These are phyloP conservation scores for Glyphotaelius pellucidus DNA, from an alignment of 2,888 invertebrate species.

Conservation along the genomic window DNA sequence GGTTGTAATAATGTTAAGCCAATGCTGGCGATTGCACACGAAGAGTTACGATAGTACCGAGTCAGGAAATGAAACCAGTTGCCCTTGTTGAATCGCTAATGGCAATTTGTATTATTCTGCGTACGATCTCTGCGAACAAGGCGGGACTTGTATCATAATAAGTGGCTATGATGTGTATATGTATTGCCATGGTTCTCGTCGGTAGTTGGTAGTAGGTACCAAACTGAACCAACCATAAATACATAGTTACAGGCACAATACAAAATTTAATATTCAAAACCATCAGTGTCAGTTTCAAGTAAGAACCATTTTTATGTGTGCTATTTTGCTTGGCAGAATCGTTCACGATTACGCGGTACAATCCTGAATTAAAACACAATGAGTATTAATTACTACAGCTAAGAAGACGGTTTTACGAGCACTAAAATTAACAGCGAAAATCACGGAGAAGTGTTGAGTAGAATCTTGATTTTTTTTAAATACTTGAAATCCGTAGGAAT, in stretches of 20 bases:
- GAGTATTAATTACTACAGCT: neutral
- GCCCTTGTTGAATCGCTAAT: conserved; percentile 65
- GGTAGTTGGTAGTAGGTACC: no score
- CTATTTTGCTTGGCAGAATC: neutral
- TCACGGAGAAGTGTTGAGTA: neutral
- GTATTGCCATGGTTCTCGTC: conserved; percentile 15
- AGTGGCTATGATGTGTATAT: conserved; percentile 39
- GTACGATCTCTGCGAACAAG: conserved; percentile 58
- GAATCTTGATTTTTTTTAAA: neutral
- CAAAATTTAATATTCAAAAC: neutral
- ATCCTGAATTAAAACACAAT: neutral
- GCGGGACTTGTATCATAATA: conserved; percentile 47
- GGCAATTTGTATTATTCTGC: conserved; percentile 61
- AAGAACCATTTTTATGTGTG: neutral
- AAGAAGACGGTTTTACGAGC: neutral
- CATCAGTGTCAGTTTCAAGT: neutral
- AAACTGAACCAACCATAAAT: neutral
- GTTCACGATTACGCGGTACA: neutral
- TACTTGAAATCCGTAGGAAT: neutral
- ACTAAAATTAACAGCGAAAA: neutral
- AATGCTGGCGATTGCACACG: conserved; percentile 33
- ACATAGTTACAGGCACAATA: neutral
- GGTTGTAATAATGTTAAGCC: neutral
- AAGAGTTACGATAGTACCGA: conserved; percentile 35
- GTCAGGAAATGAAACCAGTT: conserved; percentile 64